Conservation (phyloP, 2,797 vertebrate species). For the Hippopotamyrus pictus region DNA sequence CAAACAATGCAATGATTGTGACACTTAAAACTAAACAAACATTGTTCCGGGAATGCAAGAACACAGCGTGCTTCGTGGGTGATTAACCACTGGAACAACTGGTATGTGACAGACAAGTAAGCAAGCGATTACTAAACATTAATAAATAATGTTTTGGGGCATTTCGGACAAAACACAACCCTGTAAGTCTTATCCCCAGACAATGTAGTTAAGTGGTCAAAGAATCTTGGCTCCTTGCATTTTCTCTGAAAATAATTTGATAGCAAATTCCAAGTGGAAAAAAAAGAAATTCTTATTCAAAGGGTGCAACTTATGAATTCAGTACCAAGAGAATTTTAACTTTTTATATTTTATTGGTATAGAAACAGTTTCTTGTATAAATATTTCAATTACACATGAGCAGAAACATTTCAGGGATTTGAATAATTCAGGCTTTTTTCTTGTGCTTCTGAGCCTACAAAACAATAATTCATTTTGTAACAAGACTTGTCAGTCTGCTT, state of each 20-base stretch:
- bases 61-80: background rate
- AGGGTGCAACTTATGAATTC: background rate
- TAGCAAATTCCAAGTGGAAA: background rate
- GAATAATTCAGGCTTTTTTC: background rate
- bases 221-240: background rate
- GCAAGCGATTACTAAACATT: background rate
- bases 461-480: conserved; percentile 5
- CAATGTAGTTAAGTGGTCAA: conserved; percentile 1
- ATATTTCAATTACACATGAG: background rate
- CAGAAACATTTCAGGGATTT: background rate
- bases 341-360: background rate
- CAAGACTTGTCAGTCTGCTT: background rate
- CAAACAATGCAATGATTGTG: background rate
- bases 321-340: background rate
- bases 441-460: background rate
- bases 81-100: background rate
- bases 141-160: background rate
- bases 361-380: background rate
- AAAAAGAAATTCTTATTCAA: background rate
- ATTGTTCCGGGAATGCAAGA: background rate
- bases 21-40: background rate
- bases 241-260: background rate
- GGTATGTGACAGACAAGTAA: background rate
- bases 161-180: background rate
- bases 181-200: background rate